Base-by-base conservation (phyloP, 2,113 vertebrate species). In the Chaenocephalus aceratus region DNA sequence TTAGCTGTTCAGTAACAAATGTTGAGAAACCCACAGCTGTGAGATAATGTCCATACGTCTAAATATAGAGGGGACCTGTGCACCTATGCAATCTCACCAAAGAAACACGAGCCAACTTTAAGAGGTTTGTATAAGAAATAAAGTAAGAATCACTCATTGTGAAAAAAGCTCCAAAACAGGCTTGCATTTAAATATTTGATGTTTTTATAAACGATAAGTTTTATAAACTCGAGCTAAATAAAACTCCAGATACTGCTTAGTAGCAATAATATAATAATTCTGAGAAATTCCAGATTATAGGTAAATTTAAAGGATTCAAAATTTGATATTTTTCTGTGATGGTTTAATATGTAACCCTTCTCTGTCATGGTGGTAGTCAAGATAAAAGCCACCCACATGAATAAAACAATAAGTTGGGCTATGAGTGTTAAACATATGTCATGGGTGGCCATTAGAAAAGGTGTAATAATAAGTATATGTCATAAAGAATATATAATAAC, bases 11-110 rank as follows among this genome's bases (percentile, higher is more conserved):
- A 10, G 18, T 49, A 66, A 67, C 26, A 61, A 26, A 10, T 69
- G 56, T 51, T 86, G 80, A 76, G 84, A 86, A 79, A 12, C 49
- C 10, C 51, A 49, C 85, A 79, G 72, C 66, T 83, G 85, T 48
- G 30, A 62, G 41, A 56, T 56, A 26, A 52, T 63, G 34, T 79
- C 3, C 21, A 52, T 48, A 34, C 15, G 2, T 72, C 67, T 68
- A 77, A 73, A 69, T 16, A 73, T 54, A 77, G 46, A 45, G 18
- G 13, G 15, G 36, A 67, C 18, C 16, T 62, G 44, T 52, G 44
- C 57, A 53, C 61, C n/a, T 77, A 52, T 54, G 5, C n/a, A 76
- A 21, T 44, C 34, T 63, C 45, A 63, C 18, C 10, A 76, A 8
- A 54, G 7, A 36, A 65, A 82, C 9, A 26, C 0, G 1, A 3